Evolutionary conservation across 1,140 invertebrate species (phyloP).

Genomic region (Drosophila oshimai): DNA sequence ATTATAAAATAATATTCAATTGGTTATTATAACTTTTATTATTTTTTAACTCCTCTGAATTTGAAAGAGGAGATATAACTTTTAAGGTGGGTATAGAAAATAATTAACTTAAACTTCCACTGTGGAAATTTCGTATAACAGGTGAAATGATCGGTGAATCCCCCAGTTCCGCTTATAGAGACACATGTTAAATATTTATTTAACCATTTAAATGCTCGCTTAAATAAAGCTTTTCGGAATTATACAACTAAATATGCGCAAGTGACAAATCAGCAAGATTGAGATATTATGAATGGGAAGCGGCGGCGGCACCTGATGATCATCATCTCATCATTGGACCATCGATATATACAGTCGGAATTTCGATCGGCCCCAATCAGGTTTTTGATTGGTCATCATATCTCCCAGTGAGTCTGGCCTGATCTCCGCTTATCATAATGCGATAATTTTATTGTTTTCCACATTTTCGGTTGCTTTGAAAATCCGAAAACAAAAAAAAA

Average conservation of each 20-base stretch:
- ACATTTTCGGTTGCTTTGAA: slow-evolving; percentile 14
- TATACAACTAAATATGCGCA: slow-evolving; percentile 1
- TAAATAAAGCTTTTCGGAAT: slow-evolving; percentile 19
- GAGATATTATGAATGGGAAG: slow-evolving; percentile 42
- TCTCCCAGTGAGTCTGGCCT: slow-evolving; percentile 30
- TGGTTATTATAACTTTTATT: no score
- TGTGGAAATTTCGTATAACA: neutral
- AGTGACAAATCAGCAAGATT: slow-evolving; percentile 28
- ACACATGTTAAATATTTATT: slow-evolving; percentile 19
- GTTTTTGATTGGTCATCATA: slow-evolving; percentile 12
- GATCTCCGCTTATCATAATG: slow-evolving; percentile 38
- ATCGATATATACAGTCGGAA: neutral
- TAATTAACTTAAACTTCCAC: no score
- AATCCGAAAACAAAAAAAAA: slow-evolving; percentile 14
- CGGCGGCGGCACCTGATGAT: slow-evolving; percentile 10
- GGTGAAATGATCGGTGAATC: neutral
- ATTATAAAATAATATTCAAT: no score
- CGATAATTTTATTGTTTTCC: slow-evolving; percentile 34
- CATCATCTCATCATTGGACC: neutral
- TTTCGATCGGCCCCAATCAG: slow-evolving; percentile 18
- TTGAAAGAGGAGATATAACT: no score
- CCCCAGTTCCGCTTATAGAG: neutral
- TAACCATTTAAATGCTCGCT: slow-evolving; percentile 20
- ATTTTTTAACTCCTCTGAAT: no score
- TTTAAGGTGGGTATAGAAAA: no score